Percentiles rank a stretch among this genome's conserved stretches.
Conservation (phyloP, 2,888 invertebrate genomes). For the Diarsia brunnea region DNA sequence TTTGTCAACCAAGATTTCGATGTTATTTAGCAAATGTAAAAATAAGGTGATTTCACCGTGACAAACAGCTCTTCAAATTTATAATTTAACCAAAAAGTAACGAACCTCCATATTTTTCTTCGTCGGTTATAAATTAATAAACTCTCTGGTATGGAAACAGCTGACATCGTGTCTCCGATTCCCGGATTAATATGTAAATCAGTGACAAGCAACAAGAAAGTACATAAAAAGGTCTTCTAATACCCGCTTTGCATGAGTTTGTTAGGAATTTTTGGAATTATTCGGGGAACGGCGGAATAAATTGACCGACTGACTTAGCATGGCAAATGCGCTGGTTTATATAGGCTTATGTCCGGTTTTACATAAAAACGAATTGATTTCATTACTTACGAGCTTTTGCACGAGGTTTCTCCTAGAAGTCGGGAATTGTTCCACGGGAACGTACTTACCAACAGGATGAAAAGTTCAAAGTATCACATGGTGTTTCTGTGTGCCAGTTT, state of each 20-base stretch:
- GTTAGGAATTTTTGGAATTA: constrained; percentile 58
- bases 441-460: neutral
- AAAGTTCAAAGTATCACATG: neutral
- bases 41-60: too few species aligned
- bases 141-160: constrained; percentile 38
- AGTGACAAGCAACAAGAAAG: constrained; percentile 48
- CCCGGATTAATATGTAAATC: constrained; percentile 61
- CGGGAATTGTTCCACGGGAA: neutral
- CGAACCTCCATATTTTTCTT: neutral
- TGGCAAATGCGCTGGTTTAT: constrained; percentile 53
- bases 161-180: constrained; percentile 49
- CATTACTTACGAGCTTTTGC: constrained; percentile 1
- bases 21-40: too few species aligned
- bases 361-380: constrained; percentile 27
- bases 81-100: neutral
- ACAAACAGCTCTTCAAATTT: neutral
- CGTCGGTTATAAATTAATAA: constrained; percentile 1
- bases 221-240: constrained; percentile 63
- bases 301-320: constrained; percentile 56
- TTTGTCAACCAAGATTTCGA: neutral
- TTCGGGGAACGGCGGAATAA: constrained; percentile 54
- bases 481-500: neutral
- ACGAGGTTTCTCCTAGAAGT: neutral
- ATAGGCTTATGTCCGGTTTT: constrained; percentile 24
- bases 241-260: constrained; percentile 62